These are phyloP conservation scores for Galendromus occidentalis DNA, from an alignment of 1,140 invertebrate species.

Conservation along the genomic window DNA sequence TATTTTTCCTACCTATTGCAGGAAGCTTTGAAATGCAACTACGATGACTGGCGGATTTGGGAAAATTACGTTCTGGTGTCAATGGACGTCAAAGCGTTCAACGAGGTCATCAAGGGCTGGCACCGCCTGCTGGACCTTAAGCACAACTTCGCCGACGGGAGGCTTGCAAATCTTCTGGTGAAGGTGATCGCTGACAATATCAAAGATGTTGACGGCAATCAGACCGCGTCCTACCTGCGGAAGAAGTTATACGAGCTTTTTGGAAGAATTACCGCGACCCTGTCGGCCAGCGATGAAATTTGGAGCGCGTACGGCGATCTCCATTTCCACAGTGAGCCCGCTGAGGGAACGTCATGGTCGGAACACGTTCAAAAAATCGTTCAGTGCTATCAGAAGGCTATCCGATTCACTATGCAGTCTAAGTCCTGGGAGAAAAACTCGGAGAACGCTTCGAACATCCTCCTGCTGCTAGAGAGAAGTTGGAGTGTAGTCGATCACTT, in stretches of 20 bases:
- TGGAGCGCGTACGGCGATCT: slow-evolving; percentile 60
- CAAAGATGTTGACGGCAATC: slow-evolving; percentile 35
- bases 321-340: slow-evolving; percentile 14
- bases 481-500: not conserved
- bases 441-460: slow-evolving; percentile 12
- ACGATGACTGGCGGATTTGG: slow-evolving; percentile 90
- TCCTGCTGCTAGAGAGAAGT: not conserved
- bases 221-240: slow-evolving; percentile 28
- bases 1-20: slow-evolving; percentile 27
- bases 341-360: slow-evolving; percentile 23
- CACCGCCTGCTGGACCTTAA: slow-evolving; percentile 63
- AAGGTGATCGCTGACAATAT: slow-evolving; percentile 44
- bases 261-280: slow-evolving; percentile 48
- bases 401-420: slow-evolving; percentile 31
- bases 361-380: slow-evolving; percentile 35
- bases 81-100: slow-evolving; percentile 38
- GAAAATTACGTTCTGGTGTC: slow-evolving; percentile 75
- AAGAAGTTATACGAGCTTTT: slow-evolving; percentile 51
- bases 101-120: slow-evolving; percentile 53
- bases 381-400: slow-evolving; percentile 33
- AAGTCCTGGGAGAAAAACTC: slow-evolving; percentile 37
- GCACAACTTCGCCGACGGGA: slow-evolving; percentile 49
- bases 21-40: slow-evolving; percentile 79
- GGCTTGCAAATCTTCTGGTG: slow-evolving; percentile 52
- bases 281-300: slow-evolving; percentile 42